Percentiles rank a stretch among this genome's conserved stretches.
Conservation (phyloP, 2,113 vertebrate species). For the Apteryx owenii region DNA sequence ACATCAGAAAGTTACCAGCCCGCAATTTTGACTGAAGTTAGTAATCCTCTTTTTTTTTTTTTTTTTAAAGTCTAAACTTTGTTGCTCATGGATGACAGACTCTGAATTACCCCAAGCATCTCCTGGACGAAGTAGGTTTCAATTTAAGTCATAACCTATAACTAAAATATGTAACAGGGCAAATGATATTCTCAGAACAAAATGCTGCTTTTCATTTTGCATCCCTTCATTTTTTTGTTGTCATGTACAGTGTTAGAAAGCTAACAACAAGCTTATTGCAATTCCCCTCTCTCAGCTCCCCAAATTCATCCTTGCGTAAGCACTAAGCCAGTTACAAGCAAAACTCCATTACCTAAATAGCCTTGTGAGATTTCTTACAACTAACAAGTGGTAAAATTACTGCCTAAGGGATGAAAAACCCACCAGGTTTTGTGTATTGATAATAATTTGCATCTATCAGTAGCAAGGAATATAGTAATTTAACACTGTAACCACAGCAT, state of each 20-base stretch:
- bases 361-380: background rate
- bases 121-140: background rate
- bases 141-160: background rate
- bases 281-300: background rate
- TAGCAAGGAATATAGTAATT: background rate
- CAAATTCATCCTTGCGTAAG: background rate
- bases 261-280: accelerated
- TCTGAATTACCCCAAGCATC: background rate
- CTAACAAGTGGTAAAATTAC: background rate
- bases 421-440: background rate
- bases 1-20: background rate
- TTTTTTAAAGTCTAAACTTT: background rate
- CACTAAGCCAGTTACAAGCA: background rate
- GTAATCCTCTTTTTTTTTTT: background rate
- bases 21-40: background rate
- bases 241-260: background rate
- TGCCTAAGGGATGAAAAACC: background rate
- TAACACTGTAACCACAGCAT: background rate
- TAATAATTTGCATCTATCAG: background rate
- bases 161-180: background rate
- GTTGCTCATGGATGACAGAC: background rate
- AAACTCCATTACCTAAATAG: background rate
- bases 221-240: background rate
- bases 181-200: background rate
- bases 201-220: background rate